Evolutionary conservation across 2,113 vertebrate species (phyloP), one percentile per base, ranked within the genome.

Genomic region (Heterotis niloticus): DNA sequence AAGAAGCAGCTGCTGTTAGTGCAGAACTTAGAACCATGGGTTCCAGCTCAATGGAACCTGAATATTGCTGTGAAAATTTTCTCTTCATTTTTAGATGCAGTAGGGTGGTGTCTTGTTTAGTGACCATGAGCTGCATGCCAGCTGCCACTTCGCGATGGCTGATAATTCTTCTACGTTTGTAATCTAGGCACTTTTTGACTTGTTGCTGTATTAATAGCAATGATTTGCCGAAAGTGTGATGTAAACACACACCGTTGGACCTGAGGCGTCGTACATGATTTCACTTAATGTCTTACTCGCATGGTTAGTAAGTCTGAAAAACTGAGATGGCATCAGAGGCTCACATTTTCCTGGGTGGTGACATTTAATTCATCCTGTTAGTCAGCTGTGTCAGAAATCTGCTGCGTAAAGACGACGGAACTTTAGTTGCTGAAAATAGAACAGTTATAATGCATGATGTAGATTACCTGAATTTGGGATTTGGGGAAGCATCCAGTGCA

Each of bases 201-300:
- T 44, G 29, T 81, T 78, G 66, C 64, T 74, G 75, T 70, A 29
- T 1, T 28, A 74, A 20, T 17, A 44, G 20, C 75, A 60, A 82
- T 69, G 24, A 76, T 74, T 82, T 83, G 70, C 82, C 83, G 82
- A 85, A 79, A 75, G 73, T 66, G 78, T 59, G 51, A 79, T 66
- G 72, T 73, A 4, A 44, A 71, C 34, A 51, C 56, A 82, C 23
- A 66, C 75, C 23, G 16, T 64, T 82, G 16, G 76, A 70, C n/a
- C 4, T 62, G 23, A 70, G 51, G 52, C 79, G 20, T 59, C 54
- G 34, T 59, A 74, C 76, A 65, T 62, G 54, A 18, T 23, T 12
- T 23, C 14, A n/a, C 56, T 75, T 74, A 44, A 26, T 77, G 56
- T 64, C 62, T 57, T 44, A 17, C 16, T 28, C 56, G 64, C 16